These are phyloP conservation scores for Siphonodentalium dalli DNA, from an alignment of 2,888 invertebrate species.

Conservation along the genomic window DNA sequence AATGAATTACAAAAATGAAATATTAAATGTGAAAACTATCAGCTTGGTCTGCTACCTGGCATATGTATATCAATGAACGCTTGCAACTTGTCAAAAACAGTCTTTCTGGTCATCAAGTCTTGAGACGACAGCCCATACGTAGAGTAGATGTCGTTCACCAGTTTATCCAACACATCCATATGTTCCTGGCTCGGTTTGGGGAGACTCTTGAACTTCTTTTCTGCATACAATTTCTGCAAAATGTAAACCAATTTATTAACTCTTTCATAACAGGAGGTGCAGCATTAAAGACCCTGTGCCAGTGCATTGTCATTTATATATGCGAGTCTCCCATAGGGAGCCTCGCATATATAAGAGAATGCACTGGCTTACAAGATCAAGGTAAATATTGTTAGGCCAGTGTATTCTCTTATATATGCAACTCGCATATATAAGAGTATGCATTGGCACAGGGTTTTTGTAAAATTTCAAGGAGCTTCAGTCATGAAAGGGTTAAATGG, in stretches of 20 bases:
- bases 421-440: no score
- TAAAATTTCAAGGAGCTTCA: no score
- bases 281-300: no score
- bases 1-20: background rate
- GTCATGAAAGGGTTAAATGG: no score
- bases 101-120: slow-evolving; percentile 44
- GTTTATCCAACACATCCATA: slow-evolving; percentile 44
- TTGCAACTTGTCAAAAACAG: slow-evolving; percentile 43
- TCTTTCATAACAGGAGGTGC: no score
- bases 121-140: slow-evolving; percentile 50
- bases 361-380: no score
- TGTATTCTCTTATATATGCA: no score
- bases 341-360: no score
- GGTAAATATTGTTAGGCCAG: no score
- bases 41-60: slow-evolving; percentile 30
- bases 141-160: slow-evolving; percentile 43
- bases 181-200: slow-evolving; percentile 56
- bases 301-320: no score
- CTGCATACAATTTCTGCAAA: slow-evolving; percentile 44
- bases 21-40: background rate
- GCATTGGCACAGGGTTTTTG: no score
- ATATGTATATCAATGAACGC: slow-evolving; percentile 31
- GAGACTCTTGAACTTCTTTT: slow-evolving; percentile 48
- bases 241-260: background rate
- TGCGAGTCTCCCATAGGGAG: no score